Base-by-base conservation (phyloP, 1,140 invertebrate species). In the Thereuonema tuberculata region DNA sequence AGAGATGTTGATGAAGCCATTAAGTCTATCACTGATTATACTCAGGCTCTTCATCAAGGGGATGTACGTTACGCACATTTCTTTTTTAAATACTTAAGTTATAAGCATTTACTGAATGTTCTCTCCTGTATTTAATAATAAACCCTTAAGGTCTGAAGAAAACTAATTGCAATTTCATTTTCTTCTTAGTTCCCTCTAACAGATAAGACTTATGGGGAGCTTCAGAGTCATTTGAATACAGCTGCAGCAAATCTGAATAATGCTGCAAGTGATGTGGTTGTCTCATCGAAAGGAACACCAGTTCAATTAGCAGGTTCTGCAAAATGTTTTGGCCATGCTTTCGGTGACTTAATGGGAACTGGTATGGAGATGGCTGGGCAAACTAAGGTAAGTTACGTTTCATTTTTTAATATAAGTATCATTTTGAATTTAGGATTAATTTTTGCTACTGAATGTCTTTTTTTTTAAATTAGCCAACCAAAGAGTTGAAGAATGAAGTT, bases 1-100 rank as follows among this genome's bases (percentile, higher is more conserved):
- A 80, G 84, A 65, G 92, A 94, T 69, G 83, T 97, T 1, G 91
- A 96, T 69, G 80, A 84, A 17, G 87, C 89, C 0, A 85, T 95
- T 65, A 80, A 82, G 61, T 82, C 81, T 60, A 93, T 97, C 56
- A 84, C 82, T 56, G 80, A 84, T 63, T 83, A 84, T 37, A 83
- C 83, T 37, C 80, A 86, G 61, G 80, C 82, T 12, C 75, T 96
- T 17, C 80, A 83, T 59, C 80, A 80, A 62, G 80, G 81, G 48
- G 80, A 85, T 62, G 67, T 70, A 57, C 31, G 56, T n/a, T n/a
- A n/a, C n/a, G n/a, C n/a, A 25, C n/a, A 43, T 43, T 43, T 43
- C 37, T 43, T 12, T 43, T 43, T 43, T 43, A 43, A 12, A 12
- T 43, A 12, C n/a, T n/a, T 43, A 43, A n/a, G 12, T 43, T 43